Evolutionary conservation across 2,888 invertebrate genomes (phyloP).

Genomic region (Euphydryas editha): DNA sequence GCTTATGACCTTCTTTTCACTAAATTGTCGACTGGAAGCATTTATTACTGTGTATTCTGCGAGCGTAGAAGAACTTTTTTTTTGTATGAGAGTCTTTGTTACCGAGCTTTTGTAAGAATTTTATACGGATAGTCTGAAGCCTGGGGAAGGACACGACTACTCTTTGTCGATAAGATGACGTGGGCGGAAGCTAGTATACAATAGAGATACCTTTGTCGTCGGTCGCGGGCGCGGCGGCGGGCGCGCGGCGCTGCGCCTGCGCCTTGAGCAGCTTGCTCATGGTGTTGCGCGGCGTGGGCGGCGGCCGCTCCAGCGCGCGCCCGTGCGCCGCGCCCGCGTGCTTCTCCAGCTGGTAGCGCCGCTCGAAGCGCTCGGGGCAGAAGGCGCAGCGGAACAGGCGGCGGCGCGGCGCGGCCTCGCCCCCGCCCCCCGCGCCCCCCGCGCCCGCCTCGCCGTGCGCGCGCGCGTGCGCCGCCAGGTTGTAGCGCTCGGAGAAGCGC

Average conservation of each 20-base stretch:
- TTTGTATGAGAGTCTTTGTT: no score
- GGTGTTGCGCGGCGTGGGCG: conserved; percentile 77
- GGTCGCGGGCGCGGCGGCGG: conserved; percentile 13
- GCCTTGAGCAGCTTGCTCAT: conserved; percentile 82
- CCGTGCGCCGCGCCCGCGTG: conserved; percentile 71
- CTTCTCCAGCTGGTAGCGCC: conserved; percentile 77
- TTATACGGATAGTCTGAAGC: no score
- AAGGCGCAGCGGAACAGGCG: conserved; percentile 74
- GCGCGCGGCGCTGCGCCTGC: conserved; percentile 59
- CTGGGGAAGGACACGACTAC: no score
- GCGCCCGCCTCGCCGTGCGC: conserved; percentile 48
- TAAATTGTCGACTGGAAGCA: no score
- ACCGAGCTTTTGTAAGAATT: no score
- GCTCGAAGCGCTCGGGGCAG: conserved; percentile 73
- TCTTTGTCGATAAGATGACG: no score
- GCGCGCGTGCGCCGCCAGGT: conserved; percentile 77
- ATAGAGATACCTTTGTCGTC: conserved; percentile 1
- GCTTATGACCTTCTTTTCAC: no score
- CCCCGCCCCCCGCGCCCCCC: conserved; percentile 56
- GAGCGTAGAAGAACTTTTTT: no score
- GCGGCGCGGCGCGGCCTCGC: conserved; percentile 50
- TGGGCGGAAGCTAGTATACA: no score
- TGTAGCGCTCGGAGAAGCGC: conserved; percentile 84
- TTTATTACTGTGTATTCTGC: no score
- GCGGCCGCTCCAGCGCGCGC: conserved; percentile 74